These are phyloP conservation scores for Capromys pilorides DNA, from an alignment of 2,797 vertebrate species.

Conservation along the genomic window DNA sequence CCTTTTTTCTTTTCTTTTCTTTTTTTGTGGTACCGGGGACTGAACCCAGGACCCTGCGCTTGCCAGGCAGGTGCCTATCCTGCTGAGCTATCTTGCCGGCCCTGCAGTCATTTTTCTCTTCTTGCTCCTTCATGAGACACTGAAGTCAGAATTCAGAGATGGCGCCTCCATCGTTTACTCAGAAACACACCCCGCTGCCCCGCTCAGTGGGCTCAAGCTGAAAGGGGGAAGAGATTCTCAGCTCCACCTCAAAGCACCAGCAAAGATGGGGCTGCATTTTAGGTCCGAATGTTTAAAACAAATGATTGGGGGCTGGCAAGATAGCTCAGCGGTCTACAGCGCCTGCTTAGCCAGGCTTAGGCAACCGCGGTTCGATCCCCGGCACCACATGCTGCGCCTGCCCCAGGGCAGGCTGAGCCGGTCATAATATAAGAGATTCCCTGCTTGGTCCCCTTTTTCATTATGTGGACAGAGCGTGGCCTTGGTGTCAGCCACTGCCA, in stretches of 20 bases:
- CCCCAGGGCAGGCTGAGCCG: too few species aligned
- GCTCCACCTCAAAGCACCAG: background rate
- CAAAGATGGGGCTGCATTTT: background rate
- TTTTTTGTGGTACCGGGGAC: too few species aligned
- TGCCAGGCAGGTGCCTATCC: too few species aligned
- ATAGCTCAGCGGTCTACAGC: too few species aligned
- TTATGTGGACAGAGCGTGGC: background rate
- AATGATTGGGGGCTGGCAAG: too few species aligned
- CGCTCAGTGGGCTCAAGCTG: background rate
- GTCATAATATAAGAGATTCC: too few species aligned
- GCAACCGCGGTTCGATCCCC: too few species aligned
- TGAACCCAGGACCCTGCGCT: too few species aligned
- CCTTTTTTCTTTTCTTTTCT: background rate
- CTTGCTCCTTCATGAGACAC: background rate
- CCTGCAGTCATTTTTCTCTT: background rate
- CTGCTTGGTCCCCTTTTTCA: background rate
- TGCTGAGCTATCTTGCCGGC: too few species aligned
- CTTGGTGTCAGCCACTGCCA: background rate
- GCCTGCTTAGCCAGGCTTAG: too few species aligned
- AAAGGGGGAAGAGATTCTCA: background rate
- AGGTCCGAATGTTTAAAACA: background rate
- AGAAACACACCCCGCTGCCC: background rate
- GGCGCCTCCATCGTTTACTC: background rate
- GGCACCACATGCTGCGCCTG: too few species aligned
- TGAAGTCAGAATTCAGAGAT: background rate